phyloP scores from a whole-genome alignment of 2,888 invertebrate genomes.

The Callosobruchus maculatus region DNA sequence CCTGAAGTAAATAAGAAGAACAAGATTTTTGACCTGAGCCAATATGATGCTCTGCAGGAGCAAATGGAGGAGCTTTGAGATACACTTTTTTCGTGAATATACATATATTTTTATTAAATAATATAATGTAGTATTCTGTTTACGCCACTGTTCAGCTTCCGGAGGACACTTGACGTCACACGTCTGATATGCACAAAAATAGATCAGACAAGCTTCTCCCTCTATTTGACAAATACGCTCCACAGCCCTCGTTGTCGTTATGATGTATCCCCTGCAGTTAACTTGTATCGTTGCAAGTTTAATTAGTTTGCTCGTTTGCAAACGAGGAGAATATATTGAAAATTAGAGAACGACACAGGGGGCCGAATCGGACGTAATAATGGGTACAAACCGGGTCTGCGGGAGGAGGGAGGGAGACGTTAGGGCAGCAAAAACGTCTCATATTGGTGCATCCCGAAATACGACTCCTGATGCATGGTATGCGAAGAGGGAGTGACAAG shows the following conservation, averaged over 20 bases:
- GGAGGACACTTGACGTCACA: neutral
- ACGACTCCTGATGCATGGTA: too few species aligned
- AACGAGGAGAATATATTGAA: neutral
- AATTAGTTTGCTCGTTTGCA: neutral
- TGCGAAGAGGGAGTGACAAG: too few species aligned
- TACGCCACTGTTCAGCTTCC: too few species aligned
- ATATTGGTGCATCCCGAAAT: too few species aligned
- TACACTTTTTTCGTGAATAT: too few species aligned
- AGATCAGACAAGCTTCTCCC: neutral
- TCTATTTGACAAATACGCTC: neutral
- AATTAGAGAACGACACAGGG: neutral
- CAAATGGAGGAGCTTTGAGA: too few species aligned
- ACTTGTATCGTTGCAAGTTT: neutral
- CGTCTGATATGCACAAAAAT: neutral
- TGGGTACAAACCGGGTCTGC: neutral
- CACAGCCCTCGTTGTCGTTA: neutral
- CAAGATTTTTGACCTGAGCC: too few species aligned
- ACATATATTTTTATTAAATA: too few species aligned
- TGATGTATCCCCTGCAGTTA: neutral
- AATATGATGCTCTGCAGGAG: too few species aligned
- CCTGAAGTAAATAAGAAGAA: too few species aligned
- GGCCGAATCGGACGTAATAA: neutral
- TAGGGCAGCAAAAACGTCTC: neutral
- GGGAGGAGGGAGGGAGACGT: neutral
- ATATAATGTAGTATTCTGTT: too few species aligned